Percentiles rank a stretch among this genome's conserved stretches.
Conservation (phyloP, 2,888 invertebrate genomes). For the Morinoia aosen region DNA sequence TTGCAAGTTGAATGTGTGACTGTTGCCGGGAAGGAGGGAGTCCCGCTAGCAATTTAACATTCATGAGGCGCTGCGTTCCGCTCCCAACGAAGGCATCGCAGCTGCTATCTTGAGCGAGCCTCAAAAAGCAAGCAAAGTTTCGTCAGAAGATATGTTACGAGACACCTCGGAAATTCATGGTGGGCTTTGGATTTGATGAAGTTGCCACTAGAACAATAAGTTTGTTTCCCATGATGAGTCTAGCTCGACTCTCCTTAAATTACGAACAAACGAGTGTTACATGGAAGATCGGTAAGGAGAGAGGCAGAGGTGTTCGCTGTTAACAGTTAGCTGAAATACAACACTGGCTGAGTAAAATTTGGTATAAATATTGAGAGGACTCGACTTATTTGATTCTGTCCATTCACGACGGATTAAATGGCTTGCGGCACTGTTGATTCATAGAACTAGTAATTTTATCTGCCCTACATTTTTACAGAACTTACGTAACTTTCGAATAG, state of each 20-base stretch:
- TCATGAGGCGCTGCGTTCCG: constrained; percentile 7
- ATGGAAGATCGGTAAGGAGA: background rate
- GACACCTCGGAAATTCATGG: background rate
- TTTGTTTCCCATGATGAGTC: background rate
- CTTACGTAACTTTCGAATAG: background rate
- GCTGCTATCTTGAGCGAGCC: background rate
- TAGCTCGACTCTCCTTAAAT: background rate
- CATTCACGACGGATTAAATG: background rate
- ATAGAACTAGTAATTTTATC: background rate
- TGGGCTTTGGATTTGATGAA: background rate
- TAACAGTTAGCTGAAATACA: background rate
- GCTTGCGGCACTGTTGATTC: background rate
- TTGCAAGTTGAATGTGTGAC: constrained; percentile 17
- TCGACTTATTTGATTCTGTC: background rate
- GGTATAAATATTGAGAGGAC: background rate
- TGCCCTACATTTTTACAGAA: background rate
- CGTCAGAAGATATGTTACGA: constrained; percentile 4
- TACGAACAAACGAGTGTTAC: background rate
- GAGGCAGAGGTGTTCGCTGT: background rate
- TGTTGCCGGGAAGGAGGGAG: background rate
- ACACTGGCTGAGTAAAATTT: background rate
- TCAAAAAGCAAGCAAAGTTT: constrained; percentile 9
- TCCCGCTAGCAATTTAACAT: constrained; percentile 23
- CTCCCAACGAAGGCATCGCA: constrained; percentile 12
- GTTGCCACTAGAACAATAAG: background rate